A percentile compares a stretch with the other conserved stretches of the same genome.
phyloP scores from a whole-genome alignment of 2,113 vertebrate species.

The Psilopsiagon aymara region DNA sequence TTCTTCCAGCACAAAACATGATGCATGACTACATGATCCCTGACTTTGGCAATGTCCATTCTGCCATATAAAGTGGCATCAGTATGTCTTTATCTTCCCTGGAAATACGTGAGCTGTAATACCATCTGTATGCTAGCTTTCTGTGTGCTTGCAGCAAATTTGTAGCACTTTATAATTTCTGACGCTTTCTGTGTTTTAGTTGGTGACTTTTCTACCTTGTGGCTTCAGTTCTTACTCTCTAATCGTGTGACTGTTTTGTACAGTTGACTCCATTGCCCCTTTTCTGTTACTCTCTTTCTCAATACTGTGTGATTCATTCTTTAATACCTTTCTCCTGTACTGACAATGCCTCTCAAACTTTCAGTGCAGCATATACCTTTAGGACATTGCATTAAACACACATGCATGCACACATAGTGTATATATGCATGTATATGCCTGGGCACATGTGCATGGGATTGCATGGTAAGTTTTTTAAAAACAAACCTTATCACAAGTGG shows the following conservation, averaged over 20 bases:
- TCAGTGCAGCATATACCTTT: neutral
- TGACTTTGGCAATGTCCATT: neutral
- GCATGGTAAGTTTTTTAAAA: rapidly evolving
- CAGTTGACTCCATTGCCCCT: neutral
- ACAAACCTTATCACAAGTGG: neutral
- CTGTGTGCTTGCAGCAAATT: neutral
- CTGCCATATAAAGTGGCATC: neutral
- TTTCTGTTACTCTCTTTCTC: neutral
- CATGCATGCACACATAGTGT: rapidly evolving
- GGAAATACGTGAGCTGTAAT: rapidly evolving
- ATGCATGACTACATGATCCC: neutral
- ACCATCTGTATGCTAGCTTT: rapidly evolving
- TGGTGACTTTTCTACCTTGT: neutral
- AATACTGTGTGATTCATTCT: neutral
- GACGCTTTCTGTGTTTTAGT: rapidly evolving
- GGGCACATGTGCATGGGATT: rapidly evolving
- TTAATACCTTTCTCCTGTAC: neutral
- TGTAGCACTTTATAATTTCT: too few species aligned
- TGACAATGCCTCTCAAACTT: neutral
- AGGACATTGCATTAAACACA: neutral
- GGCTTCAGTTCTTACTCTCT: neutral
- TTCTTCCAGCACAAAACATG: neutral
- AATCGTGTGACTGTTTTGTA: rapidly evolving
- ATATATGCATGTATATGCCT: rapidly evolving
- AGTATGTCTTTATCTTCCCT: neutral